Evolutionary conservation across 2,888 invertebrate species (phyloP), one percentile per base, ranked within the genome.

Genomic region (Heliothis peltigera): DNA sequence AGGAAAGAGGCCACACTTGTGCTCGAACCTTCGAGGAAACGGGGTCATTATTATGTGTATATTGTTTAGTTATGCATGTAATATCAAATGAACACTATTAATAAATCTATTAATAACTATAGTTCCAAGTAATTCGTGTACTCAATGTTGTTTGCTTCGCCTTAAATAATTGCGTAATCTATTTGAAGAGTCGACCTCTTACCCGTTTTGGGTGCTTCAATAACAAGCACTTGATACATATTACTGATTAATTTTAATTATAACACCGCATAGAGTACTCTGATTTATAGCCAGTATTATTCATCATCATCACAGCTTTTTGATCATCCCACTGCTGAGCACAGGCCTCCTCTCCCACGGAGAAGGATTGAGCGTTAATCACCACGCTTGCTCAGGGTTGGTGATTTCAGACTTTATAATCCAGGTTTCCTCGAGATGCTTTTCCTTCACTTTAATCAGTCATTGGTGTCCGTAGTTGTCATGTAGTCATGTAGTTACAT

Each of bases 231-330:
- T 28, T 57, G 15, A 66, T 25, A 69, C 61, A 66, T 68, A 75
- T 66, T 52, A 47, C 58, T 71, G 72, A 66, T 77, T 68, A 70
- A 68, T 70, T 75, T 80, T 72, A 75, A 79, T 79, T 75, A 73
- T 61, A 75, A 65, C 49, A 65, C 44, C 49, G 42, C 59, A 58
- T 52, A 25, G 39, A 48, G 64, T 54, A 52, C 28, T 15, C 21
- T 70, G 69, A 80, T 76, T 76, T 81, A 78, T 76, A 52, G 56
- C 42, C 44, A 70, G 57, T 65, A 64, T 68, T n/a, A n/a, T n/a
- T n/a, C n/a, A n/a, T n/a, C n/a, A n/a, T n/a, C n/a, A n/a, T n/a
- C n/a, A n/a, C n/a, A n/a, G n/a, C n/a, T n/a, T n/a, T n/a, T n/a
- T n/a, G n/a, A n/a, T n/a, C n/a, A n/a, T n/a, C n/a, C n/a, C n/a